These are phyloP conservation scores for Prionailurus viverrinus DNA, from an alignment of 2,113 vertebrate genomes.

Conservation along the genomic window DNA sequence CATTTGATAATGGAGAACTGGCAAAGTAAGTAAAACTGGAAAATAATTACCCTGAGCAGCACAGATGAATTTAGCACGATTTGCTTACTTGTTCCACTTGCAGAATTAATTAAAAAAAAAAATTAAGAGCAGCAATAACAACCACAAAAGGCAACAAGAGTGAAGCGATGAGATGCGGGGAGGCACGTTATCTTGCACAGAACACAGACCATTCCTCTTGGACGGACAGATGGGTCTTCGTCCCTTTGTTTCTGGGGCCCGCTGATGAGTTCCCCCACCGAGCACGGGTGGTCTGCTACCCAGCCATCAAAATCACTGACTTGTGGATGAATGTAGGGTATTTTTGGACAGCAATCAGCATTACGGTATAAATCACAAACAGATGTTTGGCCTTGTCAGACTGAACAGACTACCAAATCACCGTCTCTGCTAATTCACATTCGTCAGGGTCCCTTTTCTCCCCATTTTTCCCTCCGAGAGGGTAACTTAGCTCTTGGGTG, in stretches of 20 bases:
- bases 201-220: neutral
- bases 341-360: constrained; percentile 73
- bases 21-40: constrained; percentile 72
- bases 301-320: constrained; percentile 7
- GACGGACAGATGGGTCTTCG: constrained; percentile 47
- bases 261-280: neutral
- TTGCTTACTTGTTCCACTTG: constrained; percentile 66
- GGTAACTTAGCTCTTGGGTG: constrained; percentile 24
- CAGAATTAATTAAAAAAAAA: constrained; percentile 57
- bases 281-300: constrained; percentile 73
- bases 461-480: neutral
- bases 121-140: neutral
- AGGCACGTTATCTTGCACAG: neutral
- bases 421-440: constrained; percentile 57
- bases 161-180: neutral
- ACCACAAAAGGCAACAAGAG: fast-evolving
- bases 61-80: constrained; percentile 16
- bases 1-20: constrained; percentile 64
- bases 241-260: constrained; percentile 59
- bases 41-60: constrained; percentile 71
- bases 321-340: constrained; percentile 46
- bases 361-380: constrained; percentile 78
- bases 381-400: constrained; percentile 75
- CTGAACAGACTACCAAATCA: constrained; percentile 42
- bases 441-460: neutral